Base-by-base conservation (phyloP, 2,888 invertebrate genomes). In the Tinea semifulvella region DNA sequence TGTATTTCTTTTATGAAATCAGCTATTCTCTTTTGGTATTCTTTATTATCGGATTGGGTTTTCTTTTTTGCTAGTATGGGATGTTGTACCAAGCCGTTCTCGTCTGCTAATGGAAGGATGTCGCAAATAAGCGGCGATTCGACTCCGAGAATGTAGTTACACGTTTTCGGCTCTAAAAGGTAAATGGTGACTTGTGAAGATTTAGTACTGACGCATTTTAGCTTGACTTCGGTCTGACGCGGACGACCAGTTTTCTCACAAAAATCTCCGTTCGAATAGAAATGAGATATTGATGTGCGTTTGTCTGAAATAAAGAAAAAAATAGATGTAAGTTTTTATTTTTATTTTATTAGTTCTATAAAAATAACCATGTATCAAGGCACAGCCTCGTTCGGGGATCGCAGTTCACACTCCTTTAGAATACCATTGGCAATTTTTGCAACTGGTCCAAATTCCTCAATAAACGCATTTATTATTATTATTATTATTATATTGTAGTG, bases 121-220 rank as follows among this genome's bases (percentile, higher is more conserved):
- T 92, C 88, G 72, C 97, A 97, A 54, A 98, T 89, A 6, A 96
- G 71, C 0, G 92, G 90, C 0, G 97, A 95, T 63, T 98, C 97
- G 0, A 98, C 94, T n/a, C 92, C 94, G 43, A 99, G 76, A 45
- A 96, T 89, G 65, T 98, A 98, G 69, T 96, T 92, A 63, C 98
- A 98, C 0, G 92, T 90, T 59, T 89, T 88, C 0, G 98, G 97
- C 63, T 98, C 98, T 2, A 95, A 68, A 14, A 98, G 76, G 64
- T 93, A 96, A 47, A 98, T 82, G 0, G 94, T 90, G 0, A 97
- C 92, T 49, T 93, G 88, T 1, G 91, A 86, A 60, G 88, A 92
- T 1, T 85, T 84, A 0, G 86, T 82, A 49, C 87, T 87, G 8
- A 88, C 64, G 57, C 94, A 94, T 57, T 91, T 93, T 1, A 94